Conservation (phyloP, 1,140 invertebrate species). For the Euura lappo region DNA sequence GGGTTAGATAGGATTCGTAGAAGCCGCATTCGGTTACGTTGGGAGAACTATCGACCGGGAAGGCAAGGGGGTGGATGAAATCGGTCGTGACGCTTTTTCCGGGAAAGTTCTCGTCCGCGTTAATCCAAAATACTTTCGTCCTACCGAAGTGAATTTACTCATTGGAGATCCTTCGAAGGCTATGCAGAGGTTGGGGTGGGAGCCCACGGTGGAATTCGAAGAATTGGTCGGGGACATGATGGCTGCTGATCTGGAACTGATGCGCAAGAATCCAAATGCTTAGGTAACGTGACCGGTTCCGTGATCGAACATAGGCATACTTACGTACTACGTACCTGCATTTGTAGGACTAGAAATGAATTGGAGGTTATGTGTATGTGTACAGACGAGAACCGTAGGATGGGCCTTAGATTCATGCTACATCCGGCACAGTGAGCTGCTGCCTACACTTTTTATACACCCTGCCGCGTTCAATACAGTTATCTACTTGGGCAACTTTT, state of each 20-base stretch:
- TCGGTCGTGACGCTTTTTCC: constrained; percentile 84
- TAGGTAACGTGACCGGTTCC: constrained; percentile 49
- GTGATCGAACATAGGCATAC: too few species aligned
- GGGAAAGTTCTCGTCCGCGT: constrained; percentile 86
- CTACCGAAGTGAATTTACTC: constrained; percentile 95
- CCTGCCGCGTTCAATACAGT: too few species aligned
- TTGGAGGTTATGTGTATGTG: background rate
- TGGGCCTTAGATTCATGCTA: too few species aligned
- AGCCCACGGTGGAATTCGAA: constrained; percentile 84
- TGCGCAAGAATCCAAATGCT: constrained; percentile 89
- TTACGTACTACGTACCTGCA: background rate
- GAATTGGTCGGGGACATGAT: constrained; percentile 96
- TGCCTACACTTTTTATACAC: too few species aligned
- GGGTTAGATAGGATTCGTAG: constrained; percentile 96
- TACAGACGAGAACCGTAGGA: too few species aligned
- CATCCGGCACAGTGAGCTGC: too few species aligned
- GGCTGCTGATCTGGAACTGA: constrained; percentile 88
- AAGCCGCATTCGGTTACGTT: constrained; percentile 85
- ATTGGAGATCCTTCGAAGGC: constrained; percentile 93
- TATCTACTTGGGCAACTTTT: too few species aligned
- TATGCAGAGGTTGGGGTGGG: constrained; percentile 84
- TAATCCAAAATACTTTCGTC: constrained; percentile 95
- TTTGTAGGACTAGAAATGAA: background rate
- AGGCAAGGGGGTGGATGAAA: constrained; percentile 84
- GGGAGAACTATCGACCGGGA: constrained; percentile 81